Conservation (phyloP, 2,888 invertebrate species). For the Lochmaea capreae region DNA sequence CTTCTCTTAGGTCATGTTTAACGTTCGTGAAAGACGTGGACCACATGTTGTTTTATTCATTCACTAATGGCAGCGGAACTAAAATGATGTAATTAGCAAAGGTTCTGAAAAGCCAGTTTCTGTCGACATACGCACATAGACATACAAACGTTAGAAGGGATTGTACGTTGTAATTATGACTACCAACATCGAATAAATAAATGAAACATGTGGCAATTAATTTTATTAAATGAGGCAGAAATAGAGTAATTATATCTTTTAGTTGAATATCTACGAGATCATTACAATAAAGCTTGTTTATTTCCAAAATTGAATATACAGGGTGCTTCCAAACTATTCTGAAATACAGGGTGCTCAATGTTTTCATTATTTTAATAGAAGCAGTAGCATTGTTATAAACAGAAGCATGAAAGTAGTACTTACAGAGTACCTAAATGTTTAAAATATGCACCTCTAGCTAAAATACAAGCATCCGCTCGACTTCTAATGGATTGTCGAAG, state of each 20-base stretch:
- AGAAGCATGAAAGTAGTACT: too few relatives aligned
- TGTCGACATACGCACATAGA: not conserved
- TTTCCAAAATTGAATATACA: too few relatives aligned
- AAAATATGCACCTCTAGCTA: too few relatives aligned
- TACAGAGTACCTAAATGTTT: too few relatives aligned
- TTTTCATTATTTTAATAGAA: too few relatives aligned
- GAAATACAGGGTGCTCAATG: too few relatives aligned
- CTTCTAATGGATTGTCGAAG: too few relatives aligned
- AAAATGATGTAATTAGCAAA: slow-evolving; percentile 24
- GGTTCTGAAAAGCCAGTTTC: slow-evolving; percentile 9
- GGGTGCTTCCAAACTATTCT: too few relatives aligned
- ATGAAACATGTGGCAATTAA: not conserved
- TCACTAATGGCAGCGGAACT: slow-evolving; percentile 18
- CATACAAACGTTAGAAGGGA: not conserved
- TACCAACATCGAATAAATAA: not conserved
- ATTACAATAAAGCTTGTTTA: too few relatives aligned
- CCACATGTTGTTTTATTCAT: slow-evolving; percentile 23
- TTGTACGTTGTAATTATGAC: not conserved
- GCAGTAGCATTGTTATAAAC: too few relatives aligned
- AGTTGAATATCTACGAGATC: not conserved
- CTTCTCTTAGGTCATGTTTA: slow-evolving; percentile 12
- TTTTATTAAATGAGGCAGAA: not conserved
- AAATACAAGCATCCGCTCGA: too few relatives aligned
- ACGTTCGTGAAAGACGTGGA: slow-evolving; percentile 23
- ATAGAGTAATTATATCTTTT: not conserved